Evolutionary conservation across 2,888 invertebrate genomes (phyloP), one percentile per base, ranked within the genome.

Genomic region (Ramazzottius varieornatus): DNA sequence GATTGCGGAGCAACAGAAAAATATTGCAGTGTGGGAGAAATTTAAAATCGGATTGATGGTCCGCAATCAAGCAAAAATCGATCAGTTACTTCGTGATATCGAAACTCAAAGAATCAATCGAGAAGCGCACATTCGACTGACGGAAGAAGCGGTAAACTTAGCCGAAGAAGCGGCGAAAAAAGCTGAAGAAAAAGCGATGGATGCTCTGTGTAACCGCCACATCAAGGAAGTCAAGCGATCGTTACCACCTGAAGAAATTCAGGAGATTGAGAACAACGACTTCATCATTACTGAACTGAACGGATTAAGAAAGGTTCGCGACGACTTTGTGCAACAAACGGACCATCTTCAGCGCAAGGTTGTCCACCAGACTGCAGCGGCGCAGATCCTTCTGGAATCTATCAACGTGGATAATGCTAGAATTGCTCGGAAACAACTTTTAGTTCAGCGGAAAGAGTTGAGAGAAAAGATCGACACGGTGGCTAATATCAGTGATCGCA

Each of bases 221-320:
- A 29, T 54, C 24, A 29, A 13, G 16, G 29, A 24, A 24, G 54
- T 54, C 16, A 4, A 4, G 13, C 16, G 24, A 54, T 29, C n/a
- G 4, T 8, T 54, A 4, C 54, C 54, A 4, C 54, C 54, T 4
- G 54, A 54, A 54, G 54, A 54, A 29, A 16, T 54, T 24, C 54
- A 54, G 29, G 54, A 29, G 54, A 54, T 54, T 8, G 54, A 54
- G 29, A 29, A 54, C 54, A 54, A 54, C 54, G 54, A 54, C 54
- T 16, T 54, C 29, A 16, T 54, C 4, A n/a, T 24, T 24, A 24
- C 54, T 8, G 54, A 54, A 29, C 29, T 54, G 54, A 24, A 4
- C 24, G 29, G 16, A 13, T 54, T 54, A 29, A 29, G 4, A 8
- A 54, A 29, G 4, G 24, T 54, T 24, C 24, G 4, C 54, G 4